A percentile compares a stretch with the other conserved stretches of the same genome.
Evolutionary conservation across 2,797 vertebrate species (phyloP).

Genomic region (Chrysocyon brachyurus): DNA sequence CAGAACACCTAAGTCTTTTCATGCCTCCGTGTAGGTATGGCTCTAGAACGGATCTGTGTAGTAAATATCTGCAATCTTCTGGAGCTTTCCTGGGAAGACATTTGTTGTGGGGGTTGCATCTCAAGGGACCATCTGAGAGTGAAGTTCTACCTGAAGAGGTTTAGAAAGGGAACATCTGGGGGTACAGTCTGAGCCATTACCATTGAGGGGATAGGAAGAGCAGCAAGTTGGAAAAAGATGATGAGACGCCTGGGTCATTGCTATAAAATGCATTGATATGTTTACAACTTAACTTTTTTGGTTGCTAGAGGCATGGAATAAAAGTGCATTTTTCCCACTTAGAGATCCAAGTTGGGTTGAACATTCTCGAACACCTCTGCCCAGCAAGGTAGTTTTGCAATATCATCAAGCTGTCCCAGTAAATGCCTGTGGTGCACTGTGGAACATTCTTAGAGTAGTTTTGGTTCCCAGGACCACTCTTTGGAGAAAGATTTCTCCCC

Average conservation of each 20-base stretch:
- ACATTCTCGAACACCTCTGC: background rate
- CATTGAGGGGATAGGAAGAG: background rate
- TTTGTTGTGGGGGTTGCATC: background rate
- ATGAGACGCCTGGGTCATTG: background rate
- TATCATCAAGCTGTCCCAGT: fast-evolving
- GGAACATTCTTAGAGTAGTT: background rate
- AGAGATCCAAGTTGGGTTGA: background rate
- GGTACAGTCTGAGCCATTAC: background rate
- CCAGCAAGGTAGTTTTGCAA: background rate
- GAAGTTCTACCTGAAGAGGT: background rate
- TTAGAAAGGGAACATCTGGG: background rate
- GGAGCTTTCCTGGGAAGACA: background rate
- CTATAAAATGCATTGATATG: background rate
- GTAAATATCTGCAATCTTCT: background rate
- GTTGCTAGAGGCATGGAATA: background rate
- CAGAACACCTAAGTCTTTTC: background rate
- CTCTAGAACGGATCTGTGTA: background rate
- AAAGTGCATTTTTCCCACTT: background rate
- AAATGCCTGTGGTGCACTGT: background rate
- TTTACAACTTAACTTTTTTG: background rate
- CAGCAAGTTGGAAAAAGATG: background rate
- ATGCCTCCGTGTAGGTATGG: background rate
- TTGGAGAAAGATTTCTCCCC: background rate
- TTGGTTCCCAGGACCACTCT: background rate
- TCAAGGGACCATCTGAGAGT: background rate